phyloP scores from a whole-genome alignment of 2,113 vertebrate species.

The Cervus canadensis region DNA sequence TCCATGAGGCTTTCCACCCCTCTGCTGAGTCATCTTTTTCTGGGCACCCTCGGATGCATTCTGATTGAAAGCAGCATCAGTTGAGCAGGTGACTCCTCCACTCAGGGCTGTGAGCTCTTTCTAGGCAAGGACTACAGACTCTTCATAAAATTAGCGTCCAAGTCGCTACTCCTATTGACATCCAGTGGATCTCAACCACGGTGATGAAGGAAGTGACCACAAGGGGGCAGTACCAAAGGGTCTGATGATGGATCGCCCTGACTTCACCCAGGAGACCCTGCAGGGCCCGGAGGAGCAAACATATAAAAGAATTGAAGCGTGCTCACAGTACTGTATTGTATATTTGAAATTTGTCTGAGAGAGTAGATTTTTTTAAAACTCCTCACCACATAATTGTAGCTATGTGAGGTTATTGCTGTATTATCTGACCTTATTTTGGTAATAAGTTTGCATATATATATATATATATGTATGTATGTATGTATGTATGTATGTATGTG shows the following conservation, averaged over 20 bases:
- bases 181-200: background rate
- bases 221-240: slow-evolving; percentile 10
- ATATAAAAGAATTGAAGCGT: background rate
- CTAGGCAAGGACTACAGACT: background rate
- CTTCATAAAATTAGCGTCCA: background rate
- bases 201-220: slow-evolving; percentile 44
- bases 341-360: background rate
- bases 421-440: background rate
- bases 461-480: no score
- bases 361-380: background rate
- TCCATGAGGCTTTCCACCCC: fast-evolving
- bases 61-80: background rate
- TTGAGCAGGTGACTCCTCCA: background rate
- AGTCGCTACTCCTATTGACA: background rate
- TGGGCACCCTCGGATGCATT: background rate
- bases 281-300: background rate
- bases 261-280: background rate
- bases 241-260: fast-evolving
- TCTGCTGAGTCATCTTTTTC: background rate
- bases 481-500: background rate
- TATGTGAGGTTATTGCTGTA: background rate
- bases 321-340: background rate
- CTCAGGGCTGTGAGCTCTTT: background rate
- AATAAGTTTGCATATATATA: background rate
- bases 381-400: background rate